Evolutionary conservation across 2,888 invertebrate species (phyloP).

Genomic region (Dryadula phaetusa): DNA sequence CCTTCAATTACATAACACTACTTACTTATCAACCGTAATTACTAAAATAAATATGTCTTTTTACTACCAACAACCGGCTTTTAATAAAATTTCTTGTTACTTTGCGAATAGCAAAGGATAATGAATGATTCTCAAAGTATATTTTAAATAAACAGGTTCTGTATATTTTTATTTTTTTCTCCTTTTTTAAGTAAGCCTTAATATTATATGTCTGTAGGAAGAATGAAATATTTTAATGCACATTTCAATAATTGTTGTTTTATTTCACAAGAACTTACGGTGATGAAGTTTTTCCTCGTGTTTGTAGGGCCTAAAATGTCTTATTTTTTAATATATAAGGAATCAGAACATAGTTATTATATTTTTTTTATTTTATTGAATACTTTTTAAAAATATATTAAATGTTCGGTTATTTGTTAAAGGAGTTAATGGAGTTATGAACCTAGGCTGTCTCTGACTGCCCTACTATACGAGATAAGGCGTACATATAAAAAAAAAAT

Average conservation of each 20-base stretch:
- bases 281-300: too few relatives aligned
- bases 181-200: background rate
- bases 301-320: too few relatives aligned
- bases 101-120: slow-evolving; percentile 33
- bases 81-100: slow-evolving; percentile 33
- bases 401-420: too few relatives aligned
- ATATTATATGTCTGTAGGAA: background rate
- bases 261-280: background rate
- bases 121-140: slow-evolving; percentile 25
- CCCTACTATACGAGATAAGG: too few relatives aligned
- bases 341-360: too few relatives aligned
- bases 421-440: too few relatives aligned
- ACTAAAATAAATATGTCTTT: slow-evolving; percentile 36
- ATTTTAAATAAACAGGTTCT: slow-evolving; percentile 12
- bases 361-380: too few relatives aligned
- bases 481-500: too few relatives aligned
- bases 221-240: background rate
- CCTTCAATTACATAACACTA: slow-evolving; percentile 18
- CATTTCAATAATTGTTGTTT: background rate
- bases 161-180: background rate
- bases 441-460: too few relatives aligned
- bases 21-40: slow-evolving; percentile 25
- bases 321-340: too few relatives aligned
- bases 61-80: slow-evolving; percentile 35
- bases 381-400: too few relatives aligned